A percentile compares a stretch with the other conserved stretches of the same genome.
These are phyloP conservation scores for Bombyx huttoni DNA, from an alignment of 2,888 invertebrate genomes.

Conservation along the genomic window DNA sequence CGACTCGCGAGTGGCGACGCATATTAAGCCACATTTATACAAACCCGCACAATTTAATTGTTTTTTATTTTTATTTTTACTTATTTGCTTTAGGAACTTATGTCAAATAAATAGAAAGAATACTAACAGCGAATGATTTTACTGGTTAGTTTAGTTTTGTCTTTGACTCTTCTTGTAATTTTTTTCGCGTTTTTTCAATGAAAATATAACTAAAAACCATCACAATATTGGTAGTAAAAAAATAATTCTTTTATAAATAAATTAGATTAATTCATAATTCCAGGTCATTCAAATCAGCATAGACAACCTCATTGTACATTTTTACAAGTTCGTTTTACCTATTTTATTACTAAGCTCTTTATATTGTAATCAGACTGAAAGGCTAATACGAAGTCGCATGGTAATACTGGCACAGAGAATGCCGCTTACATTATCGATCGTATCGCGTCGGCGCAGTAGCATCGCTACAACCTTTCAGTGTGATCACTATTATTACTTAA, in stretches of 20 bases:
- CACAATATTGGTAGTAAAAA: neutral
- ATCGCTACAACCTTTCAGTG: constrained; percentile 2
- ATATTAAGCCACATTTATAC: neutral
- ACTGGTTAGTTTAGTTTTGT: too few species aligned
- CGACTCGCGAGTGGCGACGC: neutral
- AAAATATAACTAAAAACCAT: neutral
- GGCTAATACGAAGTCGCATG: neutral
- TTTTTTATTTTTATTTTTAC: neutral
- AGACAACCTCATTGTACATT: constrained; percentile 1
- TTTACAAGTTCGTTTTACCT: constrained; percentile 1
- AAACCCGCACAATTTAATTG: neutral
- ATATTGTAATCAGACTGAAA: constrained; percentile 3
- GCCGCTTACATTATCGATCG: neutral
- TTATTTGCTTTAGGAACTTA: neutral
- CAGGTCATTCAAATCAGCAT: constrained; percentile 1
- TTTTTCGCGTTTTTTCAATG: neutral
- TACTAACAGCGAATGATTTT: too few species aligned
- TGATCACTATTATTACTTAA: constrained; percentile 1
- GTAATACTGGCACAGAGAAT: neutral
- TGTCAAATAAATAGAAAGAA: neutral
- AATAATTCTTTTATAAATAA: neutral
- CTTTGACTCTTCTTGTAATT: too few species aligned
- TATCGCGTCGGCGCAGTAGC: neutral
- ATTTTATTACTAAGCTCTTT: constrained; percentile 8
- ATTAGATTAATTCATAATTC: neutral